Conservation (phyloP, 2,113 vertebrate species). For the Manacus vitellinus region DNA sequence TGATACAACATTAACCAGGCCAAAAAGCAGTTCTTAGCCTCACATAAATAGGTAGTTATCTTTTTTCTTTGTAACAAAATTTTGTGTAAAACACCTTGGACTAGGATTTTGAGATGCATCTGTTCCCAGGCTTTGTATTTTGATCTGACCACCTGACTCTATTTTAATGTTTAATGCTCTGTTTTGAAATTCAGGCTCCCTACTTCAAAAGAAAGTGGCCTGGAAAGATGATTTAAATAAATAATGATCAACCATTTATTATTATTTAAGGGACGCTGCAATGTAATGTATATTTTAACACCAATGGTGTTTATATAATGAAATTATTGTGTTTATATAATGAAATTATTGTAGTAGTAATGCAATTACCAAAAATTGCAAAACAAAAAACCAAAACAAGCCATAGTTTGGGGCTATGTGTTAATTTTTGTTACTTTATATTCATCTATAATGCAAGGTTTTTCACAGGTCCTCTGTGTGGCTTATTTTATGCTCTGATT, state of each 20-base stretch:
- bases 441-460: neutral
- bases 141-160: neutral
- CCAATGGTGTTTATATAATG: neutral
- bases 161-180: neutral
- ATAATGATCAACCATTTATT: neutral
- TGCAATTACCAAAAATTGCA: neutral
- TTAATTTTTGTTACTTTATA: neutral
- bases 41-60: fast-evolving
- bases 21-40: neutral
- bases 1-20: neutral
- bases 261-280: neutral
- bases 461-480: neutral
- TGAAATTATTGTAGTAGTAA: neutral
- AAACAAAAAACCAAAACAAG: neutral
- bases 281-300: neutral
- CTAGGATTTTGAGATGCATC: neutral
- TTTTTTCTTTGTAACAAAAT: neutral
- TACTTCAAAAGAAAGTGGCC: conserved; percentile 8
- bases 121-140: neutral
- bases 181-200: neutral
- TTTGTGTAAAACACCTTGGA: neutral
- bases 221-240: neutral
- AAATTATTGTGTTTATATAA: neutral
- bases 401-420: neutral
- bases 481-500: neutral